Conservation (phyloP, 2,113 vertebrate species). For the Dipodomys ordii region DNA sequence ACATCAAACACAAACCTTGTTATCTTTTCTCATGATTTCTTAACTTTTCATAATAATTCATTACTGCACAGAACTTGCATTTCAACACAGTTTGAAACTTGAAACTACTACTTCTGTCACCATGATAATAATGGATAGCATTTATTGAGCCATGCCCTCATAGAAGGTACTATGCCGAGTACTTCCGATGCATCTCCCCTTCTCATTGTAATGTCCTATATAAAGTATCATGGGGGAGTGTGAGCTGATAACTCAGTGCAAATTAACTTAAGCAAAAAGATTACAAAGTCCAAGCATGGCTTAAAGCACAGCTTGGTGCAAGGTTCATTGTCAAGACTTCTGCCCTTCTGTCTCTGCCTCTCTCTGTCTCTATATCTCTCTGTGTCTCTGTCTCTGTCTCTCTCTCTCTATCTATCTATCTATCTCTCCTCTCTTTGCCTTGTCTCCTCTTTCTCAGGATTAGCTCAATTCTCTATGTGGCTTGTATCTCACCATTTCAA, state of each 20-base stretch:
- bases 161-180: not conserved
- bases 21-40: not conserved
- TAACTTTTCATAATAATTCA: not conserved
- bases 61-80: not conserved
- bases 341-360: too few species aligned
- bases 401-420: too few species aligned
- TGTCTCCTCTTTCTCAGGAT: not conserved
- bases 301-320: not conserved
- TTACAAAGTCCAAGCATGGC: not conserved
- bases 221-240: not conserved
- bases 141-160: constrained; percentile 21
- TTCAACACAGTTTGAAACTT: not conserved
- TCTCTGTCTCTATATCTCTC: not conserved
- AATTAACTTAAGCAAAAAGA: not conserved
- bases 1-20: constrained; percentile 12
- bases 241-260: not conserved
- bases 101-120: not conserved
- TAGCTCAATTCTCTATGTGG: not conserved
- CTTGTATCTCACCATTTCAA: not conserved
- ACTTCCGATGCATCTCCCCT: not conserved
- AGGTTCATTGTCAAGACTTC: not conserved
- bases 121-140: not conserved
- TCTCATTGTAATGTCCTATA: not conserved
- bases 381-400: not conserved
- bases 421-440: not conserved